A percentile compares a stretch with the other conserved stretches of the same genome.
Conservation (phyloP, 2,113 vertebrate genomes). For the Anhinga rufa region DNA sequence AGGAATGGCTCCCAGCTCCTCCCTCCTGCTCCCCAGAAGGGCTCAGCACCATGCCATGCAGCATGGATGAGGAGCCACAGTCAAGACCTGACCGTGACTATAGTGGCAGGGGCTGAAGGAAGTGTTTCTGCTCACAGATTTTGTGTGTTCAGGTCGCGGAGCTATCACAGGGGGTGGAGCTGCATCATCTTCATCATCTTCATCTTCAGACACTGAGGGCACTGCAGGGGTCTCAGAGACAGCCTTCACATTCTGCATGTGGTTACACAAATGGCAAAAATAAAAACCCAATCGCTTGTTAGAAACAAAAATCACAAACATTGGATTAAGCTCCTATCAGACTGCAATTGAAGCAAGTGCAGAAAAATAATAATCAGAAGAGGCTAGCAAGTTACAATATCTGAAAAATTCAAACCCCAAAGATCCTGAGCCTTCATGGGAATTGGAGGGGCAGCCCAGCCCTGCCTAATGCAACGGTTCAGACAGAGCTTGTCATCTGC, state of each 20-base stretch:
- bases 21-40: not conserved
- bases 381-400: not conserved
- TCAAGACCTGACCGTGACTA: accelerated
- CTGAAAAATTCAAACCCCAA: not conserved
- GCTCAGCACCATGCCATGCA: not conserved
- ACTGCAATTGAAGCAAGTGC: not conserved
- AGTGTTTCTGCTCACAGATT: conserved; percentile 82
- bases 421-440: not conserved
- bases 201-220: conserved; percentile 87
- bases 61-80: not conserved
- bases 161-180: conserved; percentile 89
- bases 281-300: not conserved
- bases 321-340: not conserved
- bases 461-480: not conserved
- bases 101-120: not conserved
- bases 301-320: not conserved
- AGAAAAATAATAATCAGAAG: not conserved
- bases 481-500: not conserved
- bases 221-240: conserved; percentile 89
- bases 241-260: conserved; percentile 81
- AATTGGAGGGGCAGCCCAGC: not conserved
- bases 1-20: not conserved
- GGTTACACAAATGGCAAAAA: not conserved
- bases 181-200: conserved; percentile 89
- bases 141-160: conserved; percentile 93